A percentile compares a stretch with the other conserved stretches of the same genome.
Evolutionary conservation across 2,888 invertebrate genomes (phyloP).

Genomic region (Yponomeuta cagnagella): DNA sequence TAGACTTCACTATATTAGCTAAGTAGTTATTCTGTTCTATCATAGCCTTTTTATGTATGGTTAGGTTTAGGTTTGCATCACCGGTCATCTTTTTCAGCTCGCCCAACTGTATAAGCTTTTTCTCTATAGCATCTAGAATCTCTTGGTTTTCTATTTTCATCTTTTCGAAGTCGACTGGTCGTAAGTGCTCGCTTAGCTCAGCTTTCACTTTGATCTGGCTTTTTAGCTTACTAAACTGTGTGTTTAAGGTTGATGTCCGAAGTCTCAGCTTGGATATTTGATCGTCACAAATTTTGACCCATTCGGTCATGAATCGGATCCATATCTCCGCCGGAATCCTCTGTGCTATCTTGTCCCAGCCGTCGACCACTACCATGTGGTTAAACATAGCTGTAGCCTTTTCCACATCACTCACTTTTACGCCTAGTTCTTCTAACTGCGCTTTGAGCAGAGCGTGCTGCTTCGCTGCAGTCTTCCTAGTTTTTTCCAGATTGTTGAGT

Average conservation of each 20-base stretch:
- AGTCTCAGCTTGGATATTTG: conserved; percentile 76
- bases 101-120: conserved; percentile 66
- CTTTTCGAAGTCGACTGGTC: conserved; percentile 79
- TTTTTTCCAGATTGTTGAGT: conserved; percentile 39
- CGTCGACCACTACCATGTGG: conserved; percentile 65
- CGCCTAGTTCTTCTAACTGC: conserved; percentile 72
- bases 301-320: conserved; percentile 77
- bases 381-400: conserved; percentile 68
- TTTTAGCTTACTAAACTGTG: conserved; percentile 69
- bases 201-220: conserved; percentile 70
- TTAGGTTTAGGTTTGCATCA: conserved; percentile 72
- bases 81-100: conserved; percentile 78
- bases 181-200: conserved; percentile 75
- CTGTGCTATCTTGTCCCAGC: conserved; percentile 75
- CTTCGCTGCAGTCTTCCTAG: conserved; percentile 43
- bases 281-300: conserved; percentile 71
- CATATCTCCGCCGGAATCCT: conserved; percentile 78
- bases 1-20: conserved; percentile 50
- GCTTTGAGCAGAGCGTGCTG: conserved; percentile 61
- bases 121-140: conserved; percentile 66
- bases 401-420: conserved; percentile 65
- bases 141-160: conserved; percentile 77
- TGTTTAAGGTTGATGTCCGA: conserved; percentile 72
- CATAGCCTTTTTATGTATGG: conserved; percentile 73
- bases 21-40: conserved; percentile 66